Evolutionary conservation across 2,888 invertebrate species (phyloP).

Genomic region (Herminia tarsipennalis): DNA sequence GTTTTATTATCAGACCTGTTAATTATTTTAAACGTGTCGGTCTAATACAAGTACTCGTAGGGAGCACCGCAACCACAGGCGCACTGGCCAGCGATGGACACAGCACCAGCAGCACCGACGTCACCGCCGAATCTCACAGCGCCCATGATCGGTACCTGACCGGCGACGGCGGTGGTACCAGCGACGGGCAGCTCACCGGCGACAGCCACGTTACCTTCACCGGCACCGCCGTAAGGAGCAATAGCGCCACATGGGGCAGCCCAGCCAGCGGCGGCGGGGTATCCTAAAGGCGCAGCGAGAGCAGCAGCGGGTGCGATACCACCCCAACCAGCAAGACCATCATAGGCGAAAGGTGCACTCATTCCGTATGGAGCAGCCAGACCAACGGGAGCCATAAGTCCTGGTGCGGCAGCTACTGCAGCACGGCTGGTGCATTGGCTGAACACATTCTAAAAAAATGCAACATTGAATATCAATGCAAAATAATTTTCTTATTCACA

Average conservation of each 20-base stretch:
- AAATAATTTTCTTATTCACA: too few species aligned
- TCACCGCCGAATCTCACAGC: too few species aligned
- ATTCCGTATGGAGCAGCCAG: neutral
- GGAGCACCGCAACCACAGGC: too few species aligned
- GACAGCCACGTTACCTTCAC: too few species aligned
- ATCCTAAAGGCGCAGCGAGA: too few species aligned
- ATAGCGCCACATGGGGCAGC: slow-evolving; percentile 6
- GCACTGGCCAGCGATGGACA: too few species aligned
- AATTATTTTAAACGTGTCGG: too few species aligned
- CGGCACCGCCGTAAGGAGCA: neutral
- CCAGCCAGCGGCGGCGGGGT: slow-evolving; percentile 28
- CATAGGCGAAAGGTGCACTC: slow-evolving; percentile 5
- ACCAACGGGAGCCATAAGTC: slow-evolving; percentile 23
- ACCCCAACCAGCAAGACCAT: slow-evolving; percentile 19
- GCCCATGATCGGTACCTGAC: too few species aligned
- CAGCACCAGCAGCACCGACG: too few species aligned
- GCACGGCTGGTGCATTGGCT: slow-evolving; percentile 34
- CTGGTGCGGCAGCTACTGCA: slow-evolving; percentile 20
- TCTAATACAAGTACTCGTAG: too few species aligned
- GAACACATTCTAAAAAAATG: slow-evolving; percentile 26
- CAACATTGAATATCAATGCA: neutral
- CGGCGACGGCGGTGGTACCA: slow-evolving; percentile 16
- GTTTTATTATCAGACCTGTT: too few species aligned
- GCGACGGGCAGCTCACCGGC: slow-evolving; percentile 23
- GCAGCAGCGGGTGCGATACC: slow-evolving; percentile 23